phyloP scores from a whole-genome alignment of 1,140 invertebrate genomes.

The Belonocnema kinseyi region DNA sequence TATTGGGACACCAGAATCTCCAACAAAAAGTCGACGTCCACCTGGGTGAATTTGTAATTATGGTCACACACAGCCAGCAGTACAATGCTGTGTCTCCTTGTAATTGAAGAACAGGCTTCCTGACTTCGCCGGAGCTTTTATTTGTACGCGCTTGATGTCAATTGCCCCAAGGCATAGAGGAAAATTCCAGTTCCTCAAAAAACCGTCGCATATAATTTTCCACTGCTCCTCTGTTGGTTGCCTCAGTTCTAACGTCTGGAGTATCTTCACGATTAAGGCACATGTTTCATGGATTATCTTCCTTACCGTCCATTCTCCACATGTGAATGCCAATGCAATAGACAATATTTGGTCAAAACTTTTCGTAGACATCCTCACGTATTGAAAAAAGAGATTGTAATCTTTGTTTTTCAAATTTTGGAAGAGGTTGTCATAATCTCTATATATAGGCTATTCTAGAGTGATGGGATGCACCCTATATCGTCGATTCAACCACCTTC shows the following conservation, averaged over 20 bases:
- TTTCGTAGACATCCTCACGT: too few species aligned
- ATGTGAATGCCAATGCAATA: too few species aligned
- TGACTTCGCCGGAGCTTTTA: conserved; percentile 45
- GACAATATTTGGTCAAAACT: too few species aligned
- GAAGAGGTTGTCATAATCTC: too few species aligned
- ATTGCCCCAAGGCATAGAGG: conserved; percentile 60
- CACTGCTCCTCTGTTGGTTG: background rate
- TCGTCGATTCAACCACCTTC: too few species aligned
- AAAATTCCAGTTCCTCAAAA: too few species aligned
- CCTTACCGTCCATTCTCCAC: background rate
- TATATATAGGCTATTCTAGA: too few species aligned
- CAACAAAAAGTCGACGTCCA: conserved; percentile 70
- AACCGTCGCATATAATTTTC: too few species aligned
- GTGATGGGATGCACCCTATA: too few species aligned
- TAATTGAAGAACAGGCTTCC: conserved; percentile 56
- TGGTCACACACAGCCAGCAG: conserved; percentile 56
- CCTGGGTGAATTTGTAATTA: conserved; percentile 51
- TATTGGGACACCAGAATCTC: conserved; percentile 73
- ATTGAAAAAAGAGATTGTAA: too few species aligned
- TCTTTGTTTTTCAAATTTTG: too few species aligned
- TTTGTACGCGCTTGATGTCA: conserved; percentile 38
- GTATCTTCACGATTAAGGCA: conserved; percentile 6
- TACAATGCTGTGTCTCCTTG: conserved; percentile 52
- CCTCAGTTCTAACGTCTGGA: background rate
- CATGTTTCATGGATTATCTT: conserved; percentile 31